Base-by-base conservation (phyloP, 2,888 invertebrate genomes). In the Onthophagus sagittarius region DNA sequence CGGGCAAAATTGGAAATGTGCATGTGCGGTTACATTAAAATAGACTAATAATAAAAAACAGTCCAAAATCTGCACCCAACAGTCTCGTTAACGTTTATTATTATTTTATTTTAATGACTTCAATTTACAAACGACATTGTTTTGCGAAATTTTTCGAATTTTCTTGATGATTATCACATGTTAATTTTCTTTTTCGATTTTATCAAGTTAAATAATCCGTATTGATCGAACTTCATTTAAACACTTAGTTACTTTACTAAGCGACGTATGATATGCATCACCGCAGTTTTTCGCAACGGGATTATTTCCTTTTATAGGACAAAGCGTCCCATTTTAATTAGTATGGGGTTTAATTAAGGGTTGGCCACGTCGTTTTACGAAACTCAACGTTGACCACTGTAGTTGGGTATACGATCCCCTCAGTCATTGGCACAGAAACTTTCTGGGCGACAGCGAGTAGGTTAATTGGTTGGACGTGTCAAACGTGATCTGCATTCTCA, bases 381-480 rank as follows among this genome's bases (percentile, higher is more conserved):
- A 13, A 15, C 14, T 71, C 31, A 70, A 64, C 15, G 39, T 15
- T 13, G 70, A 15, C 14, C 70, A 53, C 53, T 70, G 53, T 15
- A 39, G 14, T 15, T 53, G 14, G 62, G 23, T 23, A 63, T 15
- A 62, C 62, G 13, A 14, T 15, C 62, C 71, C 62, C 63, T 31
- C 63, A 62, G 31, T 67, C 15, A 65, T 23, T 70, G 71, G 63
- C 23, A 53, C 63, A 62, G 69, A 62, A 33, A 39, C 64, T 71
- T 67, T 62, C 71, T 67, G 71, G 23, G 13, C 63, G 71, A 62
- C 71, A 63, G 67, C 73, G 71, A 75, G 76, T 74, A 79, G 75
- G 81, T 83, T 83, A 83, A 83, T 83, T 83, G 83, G 81, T 77
- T 77, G 80, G 79, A 81, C 83, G 83, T 83, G 83, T 82, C 82